Base-by-base conservation (phyloP, 2,888 invertebrate species). In the Andrena flavipes region DNA sequence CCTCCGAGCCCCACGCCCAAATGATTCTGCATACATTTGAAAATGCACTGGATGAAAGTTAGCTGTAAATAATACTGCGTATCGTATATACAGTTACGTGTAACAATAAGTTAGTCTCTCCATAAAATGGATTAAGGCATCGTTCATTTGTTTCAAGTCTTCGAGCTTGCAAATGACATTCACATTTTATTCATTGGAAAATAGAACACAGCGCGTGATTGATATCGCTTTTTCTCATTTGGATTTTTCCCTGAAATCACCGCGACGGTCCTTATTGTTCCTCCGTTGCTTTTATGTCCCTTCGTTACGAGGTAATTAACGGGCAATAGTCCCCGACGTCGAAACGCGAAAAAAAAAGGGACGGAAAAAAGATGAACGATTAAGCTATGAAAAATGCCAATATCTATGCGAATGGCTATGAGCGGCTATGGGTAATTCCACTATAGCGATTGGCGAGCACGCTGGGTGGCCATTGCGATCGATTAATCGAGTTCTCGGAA, bases 341-440 rank as follows among this genome's bases (percentile, higher is more conserved):
- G 35, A 80, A 80, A 76, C 51, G 69, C 63, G 78, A 77, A 75
- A 71, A 73, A 73, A 62, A 56, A 67, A 20, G 56, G 20, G 26
- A 29, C 16, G 33, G 51, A n/a, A 30, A 13, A 16, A 51, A 26
- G 20, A 26, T 56, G 20, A 54, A 56, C 49, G 63, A 29, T 49
- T 51, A 64, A 23, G 51, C 59, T 35, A 30, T 16, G 73, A 69
- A 81, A 81, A 85, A 86, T 49, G 73, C 69, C 75, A 71, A 84
- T 82, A 82, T 82, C 82, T 76, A 72, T 76, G 82, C 82, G 84
- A 72, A 78, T 81, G 84, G 80, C 87, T 86, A 82, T 65, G 87
- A 74, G 82, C 82, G 62, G 16, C 42, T 42, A 42, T 42, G 42
- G 42, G 76, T 84, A 87, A 87, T 87, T 86, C 78, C 70, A 56